Percentiles rank a stretch among this genome's conserved stretches.
phyloP scores from a whole-genome alignment of 2,113 vertebrate genomes.

The Connochaetes taurinus region DNA sequence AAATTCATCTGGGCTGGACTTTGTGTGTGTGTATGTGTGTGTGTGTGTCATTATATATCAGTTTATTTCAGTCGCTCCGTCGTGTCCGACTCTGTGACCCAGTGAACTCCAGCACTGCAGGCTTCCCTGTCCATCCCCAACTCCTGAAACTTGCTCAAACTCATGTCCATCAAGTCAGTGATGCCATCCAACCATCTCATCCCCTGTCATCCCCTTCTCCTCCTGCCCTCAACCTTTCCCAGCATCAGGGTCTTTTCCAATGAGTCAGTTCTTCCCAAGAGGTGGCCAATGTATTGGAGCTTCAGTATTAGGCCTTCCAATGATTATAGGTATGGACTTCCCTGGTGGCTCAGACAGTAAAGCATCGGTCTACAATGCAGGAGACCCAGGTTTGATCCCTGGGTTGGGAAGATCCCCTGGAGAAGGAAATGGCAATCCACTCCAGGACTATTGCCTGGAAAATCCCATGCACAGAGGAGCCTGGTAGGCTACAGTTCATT shows the following conservation, averaged over 20 bases:
- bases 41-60: background rate
- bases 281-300: background rate
- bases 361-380: no score
- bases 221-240: background rate
- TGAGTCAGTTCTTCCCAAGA: background rate
- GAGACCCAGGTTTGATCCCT: fast-evolving
- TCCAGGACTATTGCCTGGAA: no score
- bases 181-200: background rate
- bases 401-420: no score
- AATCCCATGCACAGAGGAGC: no score
- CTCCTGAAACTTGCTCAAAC: background rate
- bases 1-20: background rate
- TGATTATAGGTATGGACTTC: background rate
- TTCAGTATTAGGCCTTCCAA: background rate
- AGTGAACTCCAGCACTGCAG: background rate
- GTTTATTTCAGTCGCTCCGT: background rate
- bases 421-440: no score
- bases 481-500: no score
- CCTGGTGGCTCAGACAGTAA: no score
- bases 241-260: background rate
- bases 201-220: background rate
- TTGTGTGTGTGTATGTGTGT: background rate
- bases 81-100: fast-evolving
- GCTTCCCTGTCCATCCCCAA: background rate
- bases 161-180: background rate